Conservation (phyloP, 2,797 vertebrate species). For the Sebastes elongatus region DNA sequence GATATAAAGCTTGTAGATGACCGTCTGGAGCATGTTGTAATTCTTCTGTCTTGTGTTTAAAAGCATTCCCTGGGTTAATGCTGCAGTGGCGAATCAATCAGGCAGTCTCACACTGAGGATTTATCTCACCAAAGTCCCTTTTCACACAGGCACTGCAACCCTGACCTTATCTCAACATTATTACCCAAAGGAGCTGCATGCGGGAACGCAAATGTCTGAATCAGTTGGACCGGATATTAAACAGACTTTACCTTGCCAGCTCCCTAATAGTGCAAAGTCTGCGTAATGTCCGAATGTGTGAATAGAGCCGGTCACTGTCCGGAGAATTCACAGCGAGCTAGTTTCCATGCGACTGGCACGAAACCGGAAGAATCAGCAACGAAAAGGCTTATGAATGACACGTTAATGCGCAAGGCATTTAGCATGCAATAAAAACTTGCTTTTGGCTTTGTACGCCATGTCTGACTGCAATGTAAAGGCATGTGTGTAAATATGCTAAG, state of each 20-base stretch:
- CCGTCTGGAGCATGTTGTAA: not conserved
- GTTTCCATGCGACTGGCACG: not conserved
- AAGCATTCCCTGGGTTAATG: not conserved
- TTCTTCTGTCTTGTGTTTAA: not conserved
- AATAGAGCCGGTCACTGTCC: not conserved
- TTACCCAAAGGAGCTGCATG: not conserved
- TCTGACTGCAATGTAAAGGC: no score
- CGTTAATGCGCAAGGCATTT: no score
- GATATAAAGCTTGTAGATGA: not conserved
- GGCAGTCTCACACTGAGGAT: not conserved
- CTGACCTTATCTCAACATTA: no score
- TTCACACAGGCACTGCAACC: accelerated
- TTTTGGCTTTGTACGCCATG: no score
- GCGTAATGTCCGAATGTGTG: not conserved
- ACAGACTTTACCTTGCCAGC: not conserved
- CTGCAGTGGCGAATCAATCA: not conserved
- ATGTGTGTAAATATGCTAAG: no score
- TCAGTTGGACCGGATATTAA: not conserved
- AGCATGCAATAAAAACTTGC: no score
- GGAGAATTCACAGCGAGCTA: not conserved
- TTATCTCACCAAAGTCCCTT: no score
- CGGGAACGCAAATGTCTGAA: not conserved
- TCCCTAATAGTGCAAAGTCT: not conserved
- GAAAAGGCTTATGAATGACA: no score
- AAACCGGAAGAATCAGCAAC: not conserved